Evolutionary conservation across 2,888 invertebrate species (phyloP).

Genomic region (Clivina fossor): DNA sequence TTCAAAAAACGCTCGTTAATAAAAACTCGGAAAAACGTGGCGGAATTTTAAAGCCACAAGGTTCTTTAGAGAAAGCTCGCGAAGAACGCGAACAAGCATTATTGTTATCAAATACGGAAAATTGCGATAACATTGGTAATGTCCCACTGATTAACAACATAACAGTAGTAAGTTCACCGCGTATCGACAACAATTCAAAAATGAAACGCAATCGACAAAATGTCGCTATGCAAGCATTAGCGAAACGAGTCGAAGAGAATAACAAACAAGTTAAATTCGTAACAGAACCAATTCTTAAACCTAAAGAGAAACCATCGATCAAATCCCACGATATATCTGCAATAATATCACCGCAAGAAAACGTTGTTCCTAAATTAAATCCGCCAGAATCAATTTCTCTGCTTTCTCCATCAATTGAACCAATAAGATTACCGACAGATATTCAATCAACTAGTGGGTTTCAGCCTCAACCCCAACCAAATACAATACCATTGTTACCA

Average conservation of each 20-base stretch:
- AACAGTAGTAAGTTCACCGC: slow-evolving; percentile 1
- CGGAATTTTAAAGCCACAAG: slow-evolving; percentile 73
- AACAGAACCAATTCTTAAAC: slow-evolving; percentile 19
- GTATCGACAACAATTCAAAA: slow-evolving; percentile 42
- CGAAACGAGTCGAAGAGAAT: slow-evolving; percentile 69
- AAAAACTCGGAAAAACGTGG: slow-evolving; percentile 50
- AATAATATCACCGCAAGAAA: too few species aligned
- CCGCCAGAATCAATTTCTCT: background rate
- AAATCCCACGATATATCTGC: too few species aligned
- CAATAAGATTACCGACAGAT: slow-evolving; percentile 16
- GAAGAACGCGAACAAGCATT: slow-evolving; percentile 60
- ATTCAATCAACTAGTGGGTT: background rate
- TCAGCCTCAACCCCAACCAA: background rate
- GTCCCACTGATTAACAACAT: background rate
- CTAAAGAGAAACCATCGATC: background rate
- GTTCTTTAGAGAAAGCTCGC: slow-evolving; percentile 67
- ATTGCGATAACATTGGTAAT: background rate
- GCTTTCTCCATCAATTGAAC: slow-evolving; percentile 7
- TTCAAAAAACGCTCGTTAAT: slow-evolving; percentile 10
- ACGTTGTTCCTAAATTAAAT: background rate
- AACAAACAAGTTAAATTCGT: slow-evolving; percentile 62
- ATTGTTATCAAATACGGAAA: slow-evolving; percentile 30
- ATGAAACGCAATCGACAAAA: slow-evolving; percentile 66
- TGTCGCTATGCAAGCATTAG: slow-evolving; percentile 77
- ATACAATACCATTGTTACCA: slow-evolving; percentile 2